These are phyloP conservation scores for Eubasilissa splendida DNA, from an alignment of 2,888 invertebrate genomes.

Conservation along the genomic window DNA sequence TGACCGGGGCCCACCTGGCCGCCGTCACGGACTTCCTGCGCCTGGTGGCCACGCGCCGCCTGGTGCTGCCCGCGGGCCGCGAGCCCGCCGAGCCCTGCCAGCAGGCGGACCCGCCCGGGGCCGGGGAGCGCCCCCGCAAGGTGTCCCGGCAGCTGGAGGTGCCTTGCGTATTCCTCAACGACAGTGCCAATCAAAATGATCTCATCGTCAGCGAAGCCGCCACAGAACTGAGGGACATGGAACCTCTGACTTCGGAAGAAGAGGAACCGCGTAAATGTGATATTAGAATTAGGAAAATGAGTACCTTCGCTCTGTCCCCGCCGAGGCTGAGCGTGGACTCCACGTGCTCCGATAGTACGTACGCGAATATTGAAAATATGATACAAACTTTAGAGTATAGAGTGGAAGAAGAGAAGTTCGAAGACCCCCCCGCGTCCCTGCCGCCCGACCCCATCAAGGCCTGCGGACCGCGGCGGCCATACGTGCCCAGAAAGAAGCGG, in stretches of 20 bases:
- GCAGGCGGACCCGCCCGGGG: background rate
- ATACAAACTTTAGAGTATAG: slow-evolving; percentile 38
- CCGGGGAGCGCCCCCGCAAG: slow-evolving; percentile 62
- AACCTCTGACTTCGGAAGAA: slow-evolving; percentile 60
- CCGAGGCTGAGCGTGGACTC: slow-evolving; percentile 72
- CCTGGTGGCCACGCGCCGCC: slow-evolving; percentile 76
- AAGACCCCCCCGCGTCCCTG: slow-evolving; percentile 63
- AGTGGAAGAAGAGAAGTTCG: slow-evolving; percentile 67
- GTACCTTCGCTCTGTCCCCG: slow-evolving; percentile 60
- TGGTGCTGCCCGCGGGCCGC: slow-evolving; percentile 69
- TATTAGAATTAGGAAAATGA: slow-evolving; percentile 59
- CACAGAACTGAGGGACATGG: slow-evolving; percentile 64
- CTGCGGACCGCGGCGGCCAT: slow-evolving; percentile 64
- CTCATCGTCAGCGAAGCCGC: slow-evolving; percentile 64
- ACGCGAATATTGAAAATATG: slow-evolving; percentile 70
- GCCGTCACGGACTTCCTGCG: slow-evolving; percentile 78
- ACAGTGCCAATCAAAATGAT: slow-evolving; percentile 62
- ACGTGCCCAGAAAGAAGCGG: slow-evolving; percentile 69
- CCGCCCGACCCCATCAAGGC: slow-evolving; percentile 62
- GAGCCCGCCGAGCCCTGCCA: slow-evolving; percentile 8
- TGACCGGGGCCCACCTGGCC: slow-evolving; percentile 78
- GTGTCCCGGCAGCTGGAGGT: slow-evolving; percentile 73
- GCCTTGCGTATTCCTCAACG: slow-evolving; percentile 71
- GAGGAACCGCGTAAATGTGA: slow-evolving; percentile 55
- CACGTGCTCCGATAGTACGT: slow-evolving; percentile 74